Base-by-base conservation (phyloP, 2,888 invertebrate genomes). In the Diaperis boleti region DNA sequence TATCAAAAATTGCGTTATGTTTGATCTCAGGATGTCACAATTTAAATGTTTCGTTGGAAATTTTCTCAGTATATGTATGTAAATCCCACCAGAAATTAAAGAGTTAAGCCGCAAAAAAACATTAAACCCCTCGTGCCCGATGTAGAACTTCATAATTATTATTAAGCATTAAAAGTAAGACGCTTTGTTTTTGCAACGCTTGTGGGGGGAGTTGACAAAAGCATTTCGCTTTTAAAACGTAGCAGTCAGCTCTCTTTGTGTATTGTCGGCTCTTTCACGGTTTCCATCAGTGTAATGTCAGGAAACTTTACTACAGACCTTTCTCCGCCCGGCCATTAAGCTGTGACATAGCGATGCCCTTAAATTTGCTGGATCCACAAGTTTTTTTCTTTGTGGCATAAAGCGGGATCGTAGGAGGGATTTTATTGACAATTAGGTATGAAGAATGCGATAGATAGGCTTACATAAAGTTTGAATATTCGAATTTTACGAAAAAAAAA, bases 291-390 rank as follows among this genome's bases (percentile, higher is more conserved):
- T 44, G 35, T 56, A 56, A 56, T 54, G 54, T 49, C 59, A 41
- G 31, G 49, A 20, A 49, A 59, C 59, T 59, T 60, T 60, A 60
- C 52, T 60, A 60, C 59, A 26, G 44, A 60, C 59, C 59, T 52
- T 59, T 49, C 49, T 59, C 49, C 49, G 37, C 8, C 49, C 41
- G 29, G 41, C 59, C 52, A 60, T 60, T 60, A 60, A 52, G 59
- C 42, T 42, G 22, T 60, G 59, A 60, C 59, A 52, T 49, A 57
- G n/a, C n/a, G 47, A 59, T 60, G 14, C 44, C 52, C 52, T 60
- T 31, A 59, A 59, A 59, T 59, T 49, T 59, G 59, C 59, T 39
- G 41, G 33, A 15, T 35, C 49, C 59, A 44, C 57, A 57, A 57
- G 49, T 59, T 59, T 49, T 47, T 59, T 31, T 22, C n/a, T n/a